Evolutionary conservation across 2,113 vertebrate species (phyloP).

Genomic region (Clupea harengus): DNA sequence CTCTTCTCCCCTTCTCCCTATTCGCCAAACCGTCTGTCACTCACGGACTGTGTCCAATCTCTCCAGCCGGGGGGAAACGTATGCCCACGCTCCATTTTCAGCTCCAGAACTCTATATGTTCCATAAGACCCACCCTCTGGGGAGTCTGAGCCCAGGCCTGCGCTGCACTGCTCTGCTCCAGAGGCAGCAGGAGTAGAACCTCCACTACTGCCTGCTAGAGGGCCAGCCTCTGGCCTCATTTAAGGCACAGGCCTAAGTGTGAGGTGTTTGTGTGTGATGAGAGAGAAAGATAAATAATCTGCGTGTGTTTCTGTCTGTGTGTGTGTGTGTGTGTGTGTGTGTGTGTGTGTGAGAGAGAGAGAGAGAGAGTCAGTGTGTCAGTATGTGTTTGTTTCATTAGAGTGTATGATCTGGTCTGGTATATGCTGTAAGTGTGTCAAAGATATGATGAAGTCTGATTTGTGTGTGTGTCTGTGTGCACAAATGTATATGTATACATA

Average conservation of each 20-base stretch:
- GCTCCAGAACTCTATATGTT: conserved; percentile 2
- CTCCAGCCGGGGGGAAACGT: background rate
- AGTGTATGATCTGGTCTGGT: background rate
- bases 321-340: background rate
- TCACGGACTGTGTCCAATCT: background rate
- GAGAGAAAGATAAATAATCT: background rate
- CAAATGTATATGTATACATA: background rate
- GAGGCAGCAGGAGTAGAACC: background rate
- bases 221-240: background rate
- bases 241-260: background rate
- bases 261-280: background rate
- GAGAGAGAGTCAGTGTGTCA: background rate
- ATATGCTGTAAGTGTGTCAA: background rate
- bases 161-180: background rate
- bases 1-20: background rate
- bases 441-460: background rate
- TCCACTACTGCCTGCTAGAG: background rate
- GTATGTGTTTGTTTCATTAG: background rate
- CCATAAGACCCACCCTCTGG: background rate
- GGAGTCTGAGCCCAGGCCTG: background rate
- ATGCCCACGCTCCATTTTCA: background rate
- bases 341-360: background rate
- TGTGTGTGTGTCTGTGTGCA: background rate
- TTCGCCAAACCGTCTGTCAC: background rate
- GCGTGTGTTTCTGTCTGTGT: background rate